These are phyloP conservation scores for Neomicropteryx cornuta DNA, from an alignment of 1,140 invertebrate genomes.

Conservation along the genomic window DNA sequence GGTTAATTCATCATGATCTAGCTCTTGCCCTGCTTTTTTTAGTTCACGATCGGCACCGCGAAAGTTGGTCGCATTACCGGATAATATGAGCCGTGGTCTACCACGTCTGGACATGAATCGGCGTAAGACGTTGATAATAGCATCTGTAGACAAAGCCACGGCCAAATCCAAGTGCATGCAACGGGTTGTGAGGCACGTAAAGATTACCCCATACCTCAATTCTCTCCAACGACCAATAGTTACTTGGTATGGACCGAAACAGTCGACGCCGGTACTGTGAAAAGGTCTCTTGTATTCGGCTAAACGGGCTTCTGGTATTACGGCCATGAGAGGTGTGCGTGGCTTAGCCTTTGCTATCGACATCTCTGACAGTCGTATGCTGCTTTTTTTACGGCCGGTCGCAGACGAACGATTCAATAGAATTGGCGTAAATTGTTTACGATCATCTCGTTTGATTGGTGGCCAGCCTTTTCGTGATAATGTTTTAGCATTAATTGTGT, in stretches of 20 bases:
- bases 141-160: conserved; percentile 12
- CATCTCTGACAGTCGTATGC: conserved; percentile 6
- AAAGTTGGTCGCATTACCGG: conserved; percentile 23
- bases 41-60: conserved; percentile 18
- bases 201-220: conserved; percentile 23
- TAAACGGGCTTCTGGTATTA: conserved; percentile 15
- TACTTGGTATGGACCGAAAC: conserved; percentile 16
- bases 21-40: conserved; percentile 3
- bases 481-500: conserved; percentile 12
- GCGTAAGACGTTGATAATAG: conserved; percentile 13
- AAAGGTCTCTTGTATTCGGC: conserved; percentile 11
- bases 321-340: conserved; percentile 11
- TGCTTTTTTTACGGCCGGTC: background rate
- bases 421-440: conserved; percentile 12
- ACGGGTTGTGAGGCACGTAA: conserved; percentile 18
- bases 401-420: conserved; percentile 4
- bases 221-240: conserved; percentile 8
- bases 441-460: conserved; percentile 13
- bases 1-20: conserved; percentile 3
- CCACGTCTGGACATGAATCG: conserved; percentile 17
- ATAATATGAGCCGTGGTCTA: background rate
- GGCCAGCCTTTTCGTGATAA: conserved; percentile 11
- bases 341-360: conserved; percentile 3
- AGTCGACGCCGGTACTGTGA: conserved; percentile 15
- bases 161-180: conserved; percentile 20